Conservation (phyloP, 2,888 invertebrate genomes). For the Drosophila sordidapex region DNA sequence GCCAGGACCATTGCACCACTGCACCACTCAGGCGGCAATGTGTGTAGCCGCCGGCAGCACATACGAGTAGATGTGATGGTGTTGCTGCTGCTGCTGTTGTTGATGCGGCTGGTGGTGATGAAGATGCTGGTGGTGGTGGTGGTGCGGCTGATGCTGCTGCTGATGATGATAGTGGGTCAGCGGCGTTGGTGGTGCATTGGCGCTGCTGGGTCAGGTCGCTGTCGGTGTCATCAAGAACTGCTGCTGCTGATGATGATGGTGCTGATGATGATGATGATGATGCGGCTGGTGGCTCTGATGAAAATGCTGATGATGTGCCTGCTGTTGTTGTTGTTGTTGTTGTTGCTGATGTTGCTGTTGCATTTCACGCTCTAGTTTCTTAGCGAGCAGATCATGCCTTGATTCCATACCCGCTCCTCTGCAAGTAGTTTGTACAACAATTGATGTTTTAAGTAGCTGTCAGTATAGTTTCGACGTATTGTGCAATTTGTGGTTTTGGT, state of each 20-base stretch:
- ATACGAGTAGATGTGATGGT: conserved; percentile 81
- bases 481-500: conserved; percentile 24
- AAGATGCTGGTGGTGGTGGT: conserved; percentile 38
- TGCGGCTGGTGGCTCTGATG: conserved; percentile 70
- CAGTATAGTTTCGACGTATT: conserved; percentile 5
- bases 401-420: conserved; percentile 86
- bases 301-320: conserved; percentile 70
- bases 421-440: conserved; percentile 51
- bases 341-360: conserved; percentile 67
- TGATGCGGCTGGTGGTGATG: conserved; percentile 40
- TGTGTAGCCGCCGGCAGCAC: conserved; percentile 84
- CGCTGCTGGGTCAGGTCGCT: conserved; percentile 85
- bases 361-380: conserved; percentile 84
- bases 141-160: conserved; percentile 43
- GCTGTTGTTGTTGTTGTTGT: conserved; percentile 55
- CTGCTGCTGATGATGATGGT: conserved; percentile 82
- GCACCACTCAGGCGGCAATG: conserved; percentile 77
- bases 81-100: conserved; percentile 26
- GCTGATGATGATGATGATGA: conserved; percentile 70
- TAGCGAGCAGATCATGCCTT: conserved; percentile 85
- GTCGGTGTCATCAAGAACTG: conserved; percentile 85
- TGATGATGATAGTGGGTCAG: conserved; percentile 63
- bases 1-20: conserved; percentile 32
- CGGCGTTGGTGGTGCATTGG: conserved; percentile 61
- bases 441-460: conserved; percentile 12